Evolutionary conservation across 2,113 vertebrate species (phyloP).

Genomic region (Corapipo altera): DNA sequence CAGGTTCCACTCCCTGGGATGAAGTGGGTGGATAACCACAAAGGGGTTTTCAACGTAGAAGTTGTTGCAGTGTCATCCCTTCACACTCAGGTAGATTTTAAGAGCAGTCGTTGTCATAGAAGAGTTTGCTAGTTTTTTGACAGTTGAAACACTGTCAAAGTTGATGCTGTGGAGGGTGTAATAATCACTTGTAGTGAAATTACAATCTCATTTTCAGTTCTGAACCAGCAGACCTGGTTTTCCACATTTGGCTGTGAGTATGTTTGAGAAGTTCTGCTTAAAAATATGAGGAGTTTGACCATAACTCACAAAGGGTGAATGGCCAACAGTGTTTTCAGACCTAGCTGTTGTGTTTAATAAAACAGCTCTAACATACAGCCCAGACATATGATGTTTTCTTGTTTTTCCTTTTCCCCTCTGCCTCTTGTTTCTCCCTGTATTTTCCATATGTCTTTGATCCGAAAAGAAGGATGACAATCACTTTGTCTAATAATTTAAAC

Average conservation of each 20-base stretch:
- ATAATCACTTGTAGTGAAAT: not conserved
- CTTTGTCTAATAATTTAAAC: not conserved
- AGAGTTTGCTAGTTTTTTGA: not conserved
- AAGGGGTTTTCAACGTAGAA: constrained; percentile 97
- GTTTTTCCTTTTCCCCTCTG: not conserved
- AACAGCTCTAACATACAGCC: not conserved
- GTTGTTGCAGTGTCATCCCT: constrained; percentile 90
- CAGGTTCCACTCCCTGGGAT: constrained; percentile 97
- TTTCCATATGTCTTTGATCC: not conserved
- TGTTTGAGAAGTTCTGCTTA: not conserved
- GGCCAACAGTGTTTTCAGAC: not conserved
- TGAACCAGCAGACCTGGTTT: constrained; percentile 33
- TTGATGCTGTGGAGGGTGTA: not conserved
- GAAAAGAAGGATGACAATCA: not conserved
- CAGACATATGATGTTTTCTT: not conserved
- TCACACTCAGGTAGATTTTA: constrained; percentile 88
- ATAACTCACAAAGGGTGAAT: not conserved
- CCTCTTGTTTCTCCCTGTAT: not conserved
- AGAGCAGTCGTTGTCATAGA: not conserved
- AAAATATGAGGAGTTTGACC: not conserved
- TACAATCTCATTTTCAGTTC: constrained; percentile 29
- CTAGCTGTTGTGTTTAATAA: not conserved
- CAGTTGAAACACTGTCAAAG: not conserved
- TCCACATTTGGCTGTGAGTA: not conserved
- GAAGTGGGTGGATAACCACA: constrained; percentile 99